Base-by-base conservation (phyloP, 2,797 vertebrate genomes). In the Girardinus metallicus region DNA sequence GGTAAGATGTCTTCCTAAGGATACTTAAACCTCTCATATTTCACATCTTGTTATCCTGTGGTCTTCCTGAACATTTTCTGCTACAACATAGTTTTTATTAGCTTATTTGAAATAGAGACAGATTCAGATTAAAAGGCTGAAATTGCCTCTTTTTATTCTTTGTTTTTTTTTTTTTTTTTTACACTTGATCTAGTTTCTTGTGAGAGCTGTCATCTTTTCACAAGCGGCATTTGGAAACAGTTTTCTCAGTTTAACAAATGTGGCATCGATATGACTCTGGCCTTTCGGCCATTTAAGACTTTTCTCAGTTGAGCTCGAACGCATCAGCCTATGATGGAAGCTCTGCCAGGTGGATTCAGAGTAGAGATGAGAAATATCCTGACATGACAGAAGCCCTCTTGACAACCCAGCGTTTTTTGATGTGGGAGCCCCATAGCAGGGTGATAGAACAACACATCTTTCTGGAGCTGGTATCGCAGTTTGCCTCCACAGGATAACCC, bases 311-410 rank as follows among this genome's bases (percentile, higher is more conserved):
- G 75, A 76, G 66, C 77, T 92, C 84, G 75, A 94, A 94, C 86
- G 88, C 87, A 81, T 66, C 85, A 74, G 75, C 66, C 70, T 89
- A 84, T 87, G 88, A 95, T 89, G 87, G 87, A 95, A 92, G 77
- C 83, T 78, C 87, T 89, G 92, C 93, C 92, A 92, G 76, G 93
- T 95, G 93, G 88, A 89, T 87, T 92, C 80, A 84, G 88, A 88
- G 84, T 72, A 70, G 57, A 78, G 79, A 87, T 85, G 94, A 84
- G 91, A 95, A 93, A 95, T 94, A 92, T 94, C 89, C 81, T 91
- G 89, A 95, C 95, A 95, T 90, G 89, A 90, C 92, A 90, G 87
- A 92, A 93, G 91, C 92, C 89, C 70, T 87, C 83, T 89, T 81
- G 39, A 81, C 87, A 85, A 82, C 80, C 80, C 31, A 36, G 41